Percentiles rank a stretch among this genome's conserved stretches.
These are phyloP conservation scores for Drosophila takahashii DNA, from an alignment of 1,140 invertebrate species.

Conservation along the genomic window DNA sequence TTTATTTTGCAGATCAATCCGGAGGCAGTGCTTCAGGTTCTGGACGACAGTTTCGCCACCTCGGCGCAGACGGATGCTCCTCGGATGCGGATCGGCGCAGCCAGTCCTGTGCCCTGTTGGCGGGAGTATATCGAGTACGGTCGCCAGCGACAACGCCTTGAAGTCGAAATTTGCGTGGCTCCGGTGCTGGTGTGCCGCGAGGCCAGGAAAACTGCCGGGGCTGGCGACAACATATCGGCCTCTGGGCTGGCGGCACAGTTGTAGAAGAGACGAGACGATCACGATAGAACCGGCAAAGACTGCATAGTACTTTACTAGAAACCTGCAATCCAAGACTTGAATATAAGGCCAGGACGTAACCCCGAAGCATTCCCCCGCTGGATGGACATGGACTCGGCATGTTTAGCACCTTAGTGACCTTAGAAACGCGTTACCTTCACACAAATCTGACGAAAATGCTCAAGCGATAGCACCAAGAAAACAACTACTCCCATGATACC, in stretches of 20 bases:
- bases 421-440: slow-evolving; percentile 79
- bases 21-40: slow-evolving; percentile 89
- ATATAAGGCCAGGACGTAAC: slow-evolving; percentile 36
- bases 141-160: slow-evolving; percentile 63
- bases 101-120: slow-evolving; percentile 94
- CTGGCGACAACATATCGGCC: slow-evolving; percentile 95
- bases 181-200: slow-evolving; percentile 94
- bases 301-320: slow-evolving; percentile 63
- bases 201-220: slow-evolving; percentile 93
- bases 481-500: slow-evolving; percentile 51
- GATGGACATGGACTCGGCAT: slow-evolving; percentile 63
- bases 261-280: slow-evolving; percentile 21
- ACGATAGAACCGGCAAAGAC: slow-evolving; percentile 52
- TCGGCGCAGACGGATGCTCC: slow-evolving; percentile 85
- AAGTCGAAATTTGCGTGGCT: slow-evolving; percentile 91
- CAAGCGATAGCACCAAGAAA: slow-evolving; percentile 35
- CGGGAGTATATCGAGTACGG: slow-evolving; percentile 87
- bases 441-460: slow-evolving; percentile 50
- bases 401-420: slow-evolving; percentile 80
- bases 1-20: slow-evolving; percentile 87
- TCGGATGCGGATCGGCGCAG: slow-evolving; percentile 88
- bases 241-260: slow-evolving; percentile 93
- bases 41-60: slow-evolving; percentile 94
- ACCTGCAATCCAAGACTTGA: slow-evolving; percentile 63
- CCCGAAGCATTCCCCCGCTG: slow-evolving; percentile 48